These are phyloP conservation scores for Naja naja DNA, from an alignment of 2,113 vertebrate genomes.

Conservation along the genomic window DNA sequence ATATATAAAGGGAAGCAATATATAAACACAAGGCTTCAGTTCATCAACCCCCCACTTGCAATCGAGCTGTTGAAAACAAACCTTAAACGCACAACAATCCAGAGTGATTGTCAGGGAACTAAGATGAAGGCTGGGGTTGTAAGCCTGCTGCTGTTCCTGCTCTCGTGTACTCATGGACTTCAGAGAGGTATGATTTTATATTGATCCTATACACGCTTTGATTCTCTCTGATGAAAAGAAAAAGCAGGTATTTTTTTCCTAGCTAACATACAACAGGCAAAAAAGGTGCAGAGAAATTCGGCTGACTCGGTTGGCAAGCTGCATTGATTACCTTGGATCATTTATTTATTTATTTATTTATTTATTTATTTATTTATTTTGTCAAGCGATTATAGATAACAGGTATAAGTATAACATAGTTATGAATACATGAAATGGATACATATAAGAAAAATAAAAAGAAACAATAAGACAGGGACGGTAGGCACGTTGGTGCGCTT, in stretches of 20 bases:
- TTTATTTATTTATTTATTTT: too few relatives aligned
- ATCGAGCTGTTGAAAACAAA: not conserved
- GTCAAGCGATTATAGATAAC: too few relatives aligned
- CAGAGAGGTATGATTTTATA: slow-evolving; percentile 56
- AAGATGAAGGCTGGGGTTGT: slow-evolving; percentile 53
- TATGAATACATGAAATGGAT: too few relatives aligned
- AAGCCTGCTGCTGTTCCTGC: slow-evolving; percentile 48
- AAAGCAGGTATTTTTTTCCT: not conserved
- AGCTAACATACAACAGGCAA: too few relatives aligned
- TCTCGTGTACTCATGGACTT: slow-evolving; percentile 21
- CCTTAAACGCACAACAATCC: too few relatives aligned
- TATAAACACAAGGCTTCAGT: slow-evolving; percentile 7
- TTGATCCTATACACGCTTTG: not conserved
- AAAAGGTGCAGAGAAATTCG: not conserved
- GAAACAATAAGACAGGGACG: too few relatives aligned
- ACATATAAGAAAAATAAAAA: too few relatives aligned
- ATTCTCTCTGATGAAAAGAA: too few relatives aligned
- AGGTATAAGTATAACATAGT: too few relatives aligned
- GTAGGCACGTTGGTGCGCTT: too few relatives aligned
- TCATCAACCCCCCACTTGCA: fast-evolving
- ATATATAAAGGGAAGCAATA: not conserved
- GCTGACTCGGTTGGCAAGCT: not conserved
- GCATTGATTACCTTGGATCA: not conserved
- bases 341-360: too few relatives aligned
- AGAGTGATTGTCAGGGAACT: not conserved